Percentiles rank a stretch among this genome's conserved stretches.
Conservation (phyloP, 2,888 invertebrate genomes). For the Polydrusus tereticollis region DNA sequence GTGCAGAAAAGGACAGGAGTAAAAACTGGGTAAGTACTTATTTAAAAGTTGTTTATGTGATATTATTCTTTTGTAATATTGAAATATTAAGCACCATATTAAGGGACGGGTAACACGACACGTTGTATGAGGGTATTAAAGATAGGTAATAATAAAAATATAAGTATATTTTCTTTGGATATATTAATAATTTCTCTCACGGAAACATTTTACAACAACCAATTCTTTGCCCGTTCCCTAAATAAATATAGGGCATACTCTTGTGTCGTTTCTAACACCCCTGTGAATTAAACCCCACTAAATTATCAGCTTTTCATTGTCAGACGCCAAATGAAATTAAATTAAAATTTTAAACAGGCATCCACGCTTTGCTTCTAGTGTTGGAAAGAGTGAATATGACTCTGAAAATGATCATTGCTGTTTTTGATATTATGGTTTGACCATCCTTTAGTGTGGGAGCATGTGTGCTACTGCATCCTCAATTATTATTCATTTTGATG, state of each 20-base stretch:
- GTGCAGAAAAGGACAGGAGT: constrained; percentile 66
- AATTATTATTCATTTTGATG: too few species aligned
- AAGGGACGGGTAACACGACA: too few species aligned
- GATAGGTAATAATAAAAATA: too few species aligned
- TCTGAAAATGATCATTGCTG: constrained; percentile 15
- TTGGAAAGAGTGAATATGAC: constrained; percentile 8
- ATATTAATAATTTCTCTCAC: too few species aligned
- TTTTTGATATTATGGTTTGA: constrained; percentile 21
- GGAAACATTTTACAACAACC: too few species aligned
- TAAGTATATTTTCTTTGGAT: too few species aligned
- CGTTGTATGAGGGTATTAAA: too few species aligned
- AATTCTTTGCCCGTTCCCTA: too few species aligned
- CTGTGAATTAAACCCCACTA: constrained; percentile 33
- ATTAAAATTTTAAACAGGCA: constrained; percentile 37
- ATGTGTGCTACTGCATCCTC: too few species aligned
- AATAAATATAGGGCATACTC: constrained; percentile 7
- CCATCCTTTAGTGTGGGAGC: constrained; percentile 1
- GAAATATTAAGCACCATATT: too few species aligned
- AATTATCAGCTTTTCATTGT: constrained; percentile 40
- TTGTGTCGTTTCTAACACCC: constrained; percentile 16
- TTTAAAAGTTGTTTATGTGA: too few species aligned
- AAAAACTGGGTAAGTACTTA: constrained; percentile 73
- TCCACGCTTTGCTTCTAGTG: constrained; percentile 15
- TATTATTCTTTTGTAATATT: too few species aligned
- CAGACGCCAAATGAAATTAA: constrained; percentile 42